Evolutionary conservation across 2,797 vertebrate genomes (phyloP), one percentile per base, ranked within the genome.

Genomic region (Mallotus villosus): DNA sequence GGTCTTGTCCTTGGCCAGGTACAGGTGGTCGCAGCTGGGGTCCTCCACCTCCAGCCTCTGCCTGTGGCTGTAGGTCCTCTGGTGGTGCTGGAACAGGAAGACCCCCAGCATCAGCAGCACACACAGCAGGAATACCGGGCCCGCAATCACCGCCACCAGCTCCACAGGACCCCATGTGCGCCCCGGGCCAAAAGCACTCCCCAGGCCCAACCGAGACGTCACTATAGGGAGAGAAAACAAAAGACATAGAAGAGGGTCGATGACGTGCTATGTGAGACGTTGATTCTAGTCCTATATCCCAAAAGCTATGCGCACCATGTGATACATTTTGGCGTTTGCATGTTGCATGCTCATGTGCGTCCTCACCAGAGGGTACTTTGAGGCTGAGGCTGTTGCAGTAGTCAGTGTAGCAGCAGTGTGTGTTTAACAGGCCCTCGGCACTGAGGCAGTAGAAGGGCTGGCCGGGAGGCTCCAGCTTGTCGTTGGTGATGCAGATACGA

Each of bases 381-480:
- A 97, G 90, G 84, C 97, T 93, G 0, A 97, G 93, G 87, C 93
- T 97, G 91, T 99, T 99, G 92, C 97, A 99, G 90, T 94, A 98
- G 89, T 99, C 94, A 0, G 92, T 93, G 82, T 97, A 96, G 92
- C 97, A 99, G 93, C 97, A 99, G 88, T 95, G 94, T 6, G 93
- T 98, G 60, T 96, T 97, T 7, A 95, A 91, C n/a, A 95, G 89
- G 37, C 96, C 95, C 82, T 96, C 94, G 0, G 95, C 95, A 25
- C 96, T 94, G 75, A 93, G 93, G 72, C 97, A 99, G 72, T 94
- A 96, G 89, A 99, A 95, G 2, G 97, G 97, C 34, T 96, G 95
- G 64, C 96, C 96, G 0, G 92, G 95, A 7, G 96, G 96, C 65
- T 94, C 90, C 21, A 99, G 78, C 2, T 96, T 92, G 6, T 91